Conservation (phyloP, 2,797 vertebrate species). For the Buphagus erythrorhynchus region DNA sequence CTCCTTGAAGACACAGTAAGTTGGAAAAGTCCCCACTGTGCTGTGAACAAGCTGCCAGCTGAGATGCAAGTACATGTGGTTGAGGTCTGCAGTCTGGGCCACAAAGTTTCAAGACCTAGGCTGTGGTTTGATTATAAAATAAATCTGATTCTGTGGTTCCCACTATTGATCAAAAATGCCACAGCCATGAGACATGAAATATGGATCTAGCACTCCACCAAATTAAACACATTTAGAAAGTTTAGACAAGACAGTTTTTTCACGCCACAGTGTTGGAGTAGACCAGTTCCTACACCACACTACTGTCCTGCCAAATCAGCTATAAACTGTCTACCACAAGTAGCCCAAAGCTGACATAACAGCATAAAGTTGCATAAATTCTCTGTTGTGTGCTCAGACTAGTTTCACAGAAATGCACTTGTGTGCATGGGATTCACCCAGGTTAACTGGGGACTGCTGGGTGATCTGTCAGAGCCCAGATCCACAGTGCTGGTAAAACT, state of each 20-base stretch:
- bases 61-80: neutral
- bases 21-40: neutral
- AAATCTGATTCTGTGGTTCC: neutral
- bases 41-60: neutral
- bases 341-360: neutral
- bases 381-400: neutral
- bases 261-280: neutral
- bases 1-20: neutral
- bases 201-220: neutral
- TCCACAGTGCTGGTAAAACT: neutral
- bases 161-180: neutral
- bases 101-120: neutral
- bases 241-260: neutral
- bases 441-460: neutral
- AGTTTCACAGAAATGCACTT: neutral
- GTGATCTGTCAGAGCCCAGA: neutral
- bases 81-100: neutral
- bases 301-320: neutral
- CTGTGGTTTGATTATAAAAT: neutral
- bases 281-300: neutral
- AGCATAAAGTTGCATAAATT: neutral
- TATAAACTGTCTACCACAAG: neutral
- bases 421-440: neutral
- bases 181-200: neutral
- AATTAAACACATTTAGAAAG: neutral